phyloP scores from a whole-genome alignment of 2,888 invertebrate species.

The Thysanoteuthis rhombus region DNA sequence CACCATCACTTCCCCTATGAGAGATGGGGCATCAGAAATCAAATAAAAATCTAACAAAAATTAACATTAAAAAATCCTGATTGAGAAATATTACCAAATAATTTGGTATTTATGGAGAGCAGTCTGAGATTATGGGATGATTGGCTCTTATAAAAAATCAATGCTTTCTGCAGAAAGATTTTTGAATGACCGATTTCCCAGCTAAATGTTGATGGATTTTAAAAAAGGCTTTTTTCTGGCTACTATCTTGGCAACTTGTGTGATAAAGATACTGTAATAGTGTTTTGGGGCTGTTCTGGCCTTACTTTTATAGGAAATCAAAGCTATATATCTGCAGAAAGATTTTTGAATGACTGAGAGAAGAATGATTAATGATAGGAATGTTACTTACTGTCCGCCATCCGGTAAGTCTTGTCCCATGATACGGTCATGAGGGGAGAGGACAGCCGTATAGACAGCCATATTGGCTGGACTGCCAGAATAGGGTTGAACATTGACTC shows the following conservation, averaged over 20 bases:
- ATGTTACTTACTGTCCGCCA: constrained; percentile 80
- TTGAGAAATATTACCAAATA: neutral
- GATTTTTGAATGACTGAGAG: neutral
- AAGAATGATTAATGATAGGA: neutral
- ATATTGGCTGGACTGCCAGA: constrained; percentile 98
- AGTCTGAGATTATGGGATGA: neutral
- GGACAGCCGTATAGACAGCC: constrained; percentile 88
- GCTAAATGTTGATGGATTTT: no score
- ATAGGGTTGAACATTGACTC: constrained; percentile 80
- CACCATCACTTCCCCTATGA: no score
- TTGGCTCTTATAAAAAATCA: neutral
- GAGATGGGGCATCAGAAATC: no score
- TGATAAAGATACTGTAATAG: no score
- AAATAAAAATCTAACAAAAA: no score
- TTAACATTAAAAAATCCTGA: no score
- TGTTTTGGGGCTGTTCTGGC: no score
- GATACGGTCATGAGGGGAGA: constrained; percentile 91
- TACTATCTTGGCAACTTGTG: no score
- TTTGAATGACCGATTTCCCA: neutral
- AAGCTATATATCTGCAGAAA: neutral
- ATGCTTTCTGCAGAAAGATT: no score
- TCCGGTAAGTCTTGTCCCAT: constrained; percentile 95
- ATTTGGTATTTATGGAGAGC: neutral
- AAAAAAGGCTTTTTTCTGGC: no score
- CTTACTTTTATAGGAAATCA: no score